Evolutionary conservation across 2,888 invertebrate species (phyloP), one percentile per base, ranked within the genome.

Genomic region (Beris morrisii): DNA sequence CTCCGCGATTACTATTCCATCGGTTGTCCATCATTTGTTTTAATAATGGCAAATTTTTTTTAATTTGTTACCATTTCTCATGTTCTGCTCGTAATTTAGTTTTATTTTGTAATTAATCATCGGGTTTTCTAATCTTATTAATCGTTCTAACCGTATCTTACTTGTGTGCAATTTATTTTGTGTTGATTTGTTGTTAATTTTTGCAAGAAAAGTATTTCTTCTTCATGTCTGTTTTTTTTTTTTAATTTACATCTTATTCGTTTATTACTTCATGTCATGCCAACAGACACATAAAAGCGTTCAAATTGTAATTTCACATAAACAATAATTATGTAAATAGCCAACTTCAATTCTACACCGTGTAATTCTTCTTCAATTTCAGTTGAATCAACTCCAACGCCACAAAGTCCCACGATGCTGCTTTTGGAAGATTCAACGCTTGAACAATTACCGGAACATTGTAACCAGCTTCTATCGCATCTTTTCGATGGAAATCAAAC

Each of bases 371-470:
- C 61, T 61, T 61, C 43, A 61, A 32, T 61, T 61, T 61, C 61
- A 61, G 61, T 58, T 58, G 3, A 46, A 45, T 38, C 22, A 9
- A 22, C 15, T 38, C 13, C 13, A 56, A 15, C 31, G 2, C 3
- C 28, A 7, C 6, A 43, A 31, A 22, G 28, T 5, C n/a, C 12
- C 66, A 9, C 5, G 12, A 54, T 69, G 57, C 38, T 74, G 43
- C 61, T 71, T 5, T 69, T 79, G 12, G 76, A 76, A 46, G 75
- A 79, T 56, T 73, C 78, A 4, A 76, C 73, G 4, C 46, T 73
- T n/a, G 70, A 74, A 0, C 55, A 67, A 46, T 69, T 75, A 50
- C 80, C 79, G 7, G 52, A 70, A 45, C 78, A 79, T 69, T 66
- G 78, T 46, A 67, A 69, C 6, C 73, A 74, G 11, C 31, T 80